These are phyloP conservation scores for Bembecia ichneumoniformis DNA, from an alignment of 2,888 invertebrate genomes.

Conservation along the genomic window DNA sequence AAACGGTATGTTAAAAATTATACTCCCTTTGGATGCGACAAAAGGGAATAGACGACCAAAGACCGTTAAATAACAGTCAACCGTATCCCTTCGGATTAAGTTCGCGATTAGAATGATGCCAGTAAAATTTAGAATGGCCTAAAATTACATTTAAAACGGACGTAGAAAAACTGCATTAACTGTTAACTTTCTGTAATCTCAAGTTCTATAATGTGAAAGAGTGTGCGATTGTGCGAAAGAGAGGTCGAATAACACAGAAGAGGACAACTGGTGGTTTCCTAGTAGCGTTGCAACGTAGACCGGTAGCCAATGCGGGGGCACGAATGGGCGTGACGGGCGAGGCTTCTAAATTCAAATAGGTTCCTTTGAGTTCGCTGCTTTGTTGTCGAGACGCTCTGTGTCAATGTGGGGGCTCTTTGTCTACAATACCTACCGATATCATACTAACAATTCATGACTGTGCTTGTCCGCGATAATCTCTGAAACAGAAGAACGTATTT, in stretches of 20 bases:
- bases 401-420: neutral
- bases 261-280: slow-evolving; percentile 34
- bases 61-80: slow-evolving; percentile 7
- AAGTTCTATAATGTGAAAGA: slow-evolving; percentile 45
- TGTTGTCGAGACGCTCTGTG: neutral
- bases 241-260: slow-evolving; percentile 26
- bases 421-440: too few relatives aligned
- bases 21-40: slow-evolving; percentile 14
- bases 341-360: slow-evolving; percentile 10
- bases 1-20: slow-evolving; percentile 57
- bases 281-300: slow-evolving; percentile 31
- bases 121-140: slow-evolving; percentile 33
- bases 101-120: slow-evolving; percentile 12
- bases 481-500: too few relatives aligned
- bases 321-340: slow-evolving; percentile 41
- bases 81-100: slow-evolving; percentile 6
- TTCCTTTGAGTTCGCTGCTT: neutral
- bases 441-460: too few relatives aligned
- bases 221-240: slow-evolving; percentile 37
- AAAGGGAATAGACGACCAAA: slow-evolving; percentile 18
- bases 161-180: slow-evolving; percentile 60
- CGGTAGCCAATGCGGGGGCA: slow-evolving; percentile 58
- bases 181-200: slow-evolving; percentile 55
- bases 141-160: slow-evolving; percentile 41
- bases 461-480: too few relatives aligned